Percentiles rank a stretch among this genome's conserved stretches.
phyloP scores from a whole-genome alignment of 2,888 invertebrate genomes.

The Hyppa rectilinea region DNA sequence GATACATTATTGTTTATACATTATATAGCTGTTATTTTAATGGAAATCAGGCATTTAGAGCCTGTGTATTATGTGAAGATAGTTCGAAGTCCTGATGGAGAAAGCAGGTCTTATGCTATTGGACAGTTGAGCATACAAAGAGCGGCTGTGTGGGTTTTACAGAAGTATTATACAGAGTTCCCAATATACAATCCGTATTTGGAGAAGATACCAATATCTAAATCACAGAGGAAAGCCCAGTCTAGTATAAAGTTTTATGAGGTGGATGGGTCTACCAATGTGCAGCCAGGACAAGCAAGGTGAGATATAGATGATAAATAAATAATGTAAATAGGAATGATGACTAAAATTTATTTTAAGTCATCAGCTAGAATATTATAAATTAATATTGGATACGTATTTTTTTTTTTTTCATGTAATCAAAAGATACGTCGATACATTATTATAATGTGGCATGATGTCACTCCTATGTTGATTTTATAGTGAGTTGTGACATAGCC shows the following conservation, averaged over 20 bases:
- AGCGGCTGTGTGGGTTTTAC: conserved; percentile 98
- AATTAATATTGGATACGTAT: too few relatives aligned
- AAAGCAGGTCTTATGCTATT: conserved; percentile 96
- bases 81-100: conserved; percentile 98
- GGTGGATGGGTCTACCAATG: conserved; percentile 95
- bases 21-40: conserved; percentile 97
- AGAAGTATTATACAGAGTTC: conserved; percentile 99
- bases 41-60: conserved; percentile 98
- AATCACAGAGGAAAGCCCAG: conserved; percentile 94
- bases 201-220: conserved; percentile 96
- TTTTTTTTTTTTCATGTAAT: too few relatives aligned
- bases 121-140: conserved; percentile 98
- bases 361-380: too few relatives aligned
- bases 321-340: not conserved
- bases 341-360: too few relatives aligned
- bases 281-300: conserved; percentile 93
- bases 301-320: conserved; percentile 63
- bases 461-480: too few relatives aligned
- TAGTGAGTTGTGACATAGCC: too few relatives aligned
- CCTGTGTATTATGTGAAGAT: conserved; percentile 97
- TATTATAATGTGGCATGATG: too few relatives aligned
- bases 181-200: conserved; percentile 99
- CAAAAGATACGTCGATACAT: too few relatives aligned
- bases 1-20: conserved; percentile 98
- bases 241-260: conserved; percentile 99